A percentile compares a stretch with the other conserved stretches of the same genome.
Evolutionary conservation across 2,888 invertebrate genomes (phyloP).

Genomic region (Acronicta psi): DNA sequence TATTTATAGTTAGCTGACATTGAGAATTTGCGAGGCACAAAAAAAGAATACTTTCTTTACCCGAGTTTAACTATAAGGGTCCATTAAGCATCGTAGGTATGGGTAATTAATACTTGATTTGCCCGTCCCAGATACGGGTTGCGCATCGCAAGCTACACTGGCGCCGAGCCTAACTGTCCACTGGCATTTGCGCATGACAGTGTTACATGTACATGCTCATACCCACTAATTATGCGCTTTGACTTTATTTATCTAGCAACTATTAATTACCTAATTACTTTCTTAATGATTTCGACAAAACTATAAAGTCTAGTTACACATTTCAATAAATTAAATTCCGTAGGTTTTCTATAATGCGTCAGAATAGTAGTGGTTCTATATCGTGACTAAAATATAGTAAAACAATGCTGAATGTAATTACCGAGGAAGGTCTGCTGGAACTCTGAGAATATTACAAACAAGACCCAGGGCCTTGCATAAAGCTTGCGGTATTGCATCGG

Average conservation of each 20-base stretch:
- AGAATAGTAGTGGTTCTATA: constrained; percentile 13
- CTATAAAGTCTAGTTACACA: background rate
- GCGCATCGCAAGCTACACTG: constrained; percentile 83
- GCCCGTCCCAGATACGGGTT: constrained; percentile 84
- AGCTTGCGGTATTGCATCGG: constrained; percentile 73
- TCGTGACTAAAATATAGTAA: constrained; percentile 34
- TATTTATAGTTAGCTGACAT: too few relatives aligned
- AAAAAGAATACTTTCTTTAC: constrained; percentile 40
- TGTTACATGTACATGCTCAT: constrained; percentile 63
- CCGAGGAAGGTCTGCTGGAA: constrained; percentile 45
- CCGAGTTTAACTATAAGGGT: constrained; percentile 63
- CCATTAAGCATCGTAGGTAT: constrained; percentile 77
- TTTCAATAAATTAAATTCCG: constrained; percentile 9
- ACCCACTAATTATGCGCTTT: constrained; percentile 51
- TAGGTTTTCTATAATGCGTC: constrained; percentile 22
- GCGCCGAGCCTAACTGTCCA: constrained; percentile 87
- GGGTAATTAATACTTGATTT: constrained; percentile 85
- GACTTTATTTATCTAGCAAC: constrained; percentile 45
- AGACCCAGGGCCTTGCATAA: constrained; percentile 63
- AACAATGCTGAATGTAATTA: constrained; percentile 46
- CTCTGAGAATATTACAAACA: constrained; percentile 49
- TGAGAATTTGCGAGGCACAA: too few relatives aligned
- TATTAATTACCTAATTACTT: constrained; percentile 40
- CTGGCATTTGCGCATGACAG: constrained; percentile 76
- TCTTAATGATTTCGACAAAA: constrained; percentile 20